These are phyloP conservation scores for Ptiloglossa arizonensis DNA, from an alignment of 1,140 invertebrate genomes.

Conservation along the genomic window DNA sequence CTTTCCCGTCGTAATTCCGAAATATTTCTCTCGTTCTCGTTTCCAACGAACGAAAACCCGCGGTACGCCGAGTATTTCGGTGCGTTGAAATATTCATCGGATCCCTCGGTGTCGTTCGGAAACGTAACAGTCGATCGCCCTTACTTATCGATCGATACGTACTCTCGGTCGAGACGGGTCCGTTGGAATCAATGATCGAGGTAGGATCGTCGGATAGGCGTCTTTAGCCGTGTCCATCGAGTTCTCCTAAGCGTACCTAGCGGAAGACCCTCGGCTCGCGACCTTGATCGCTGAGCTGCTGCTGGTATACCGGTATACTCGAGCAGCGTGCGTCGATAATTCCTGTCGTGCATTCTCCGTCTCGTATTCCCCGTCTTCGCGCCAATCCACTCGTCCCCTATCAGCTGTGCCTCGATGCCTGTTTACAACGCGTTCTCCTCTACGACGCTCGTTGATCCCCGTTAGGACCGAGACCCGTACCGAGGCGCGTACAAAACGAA, in stretches of 20 bases:
- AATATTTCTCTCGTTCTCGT: not conserved
- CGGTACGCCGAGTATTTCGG: not conserved
- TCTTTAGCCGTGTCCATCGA: conserved; percentile 25
- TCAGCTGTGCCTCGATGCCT: conserved; percentile 31
- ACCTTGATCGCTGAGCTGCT: conserved; percentile 58
- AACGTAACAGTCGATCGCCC: not conserved
- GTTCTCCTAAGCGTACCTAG: conserved; percentile 30
- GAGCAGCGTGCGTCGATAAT: conserved; percentile 65
- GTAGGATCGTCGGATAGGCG: not conserved
- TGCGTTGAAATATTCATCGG: not conserved
- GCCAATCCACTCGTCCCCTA: conserved; percentile 28
- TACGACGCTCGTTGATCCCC: not conserved
- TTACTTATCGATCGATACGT: not conserved
- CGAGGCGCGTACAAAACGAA: too few species aligned
- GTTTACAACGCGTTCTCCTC: conserved; percentile 35
- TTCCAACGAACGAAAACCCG: not conserved
- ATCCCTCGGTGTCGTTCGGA: not conserved
- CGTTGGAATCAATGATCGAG: not conserved
- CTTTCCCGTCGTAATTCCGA: conserved; percentile 2
- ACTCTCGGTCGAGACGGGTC: not conserved
- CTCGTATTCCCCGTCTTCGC: conserved; percentile 51
- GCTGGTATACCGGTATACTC: conserved; percentile 56
- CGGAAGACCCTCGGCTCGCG: conserved; percentile 50
- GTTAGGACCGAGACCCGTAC: not conserved
- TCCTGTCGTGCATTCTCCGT: conserved; percentile 58